A percentile compares a stretch with the other conserved stretches of the same genome.
These are phyloP conservation scores for Lasius fuliginosus DNA, from an alignment of 2,888 invertebrate genomes.

Conservation along the genomic window DNA sequence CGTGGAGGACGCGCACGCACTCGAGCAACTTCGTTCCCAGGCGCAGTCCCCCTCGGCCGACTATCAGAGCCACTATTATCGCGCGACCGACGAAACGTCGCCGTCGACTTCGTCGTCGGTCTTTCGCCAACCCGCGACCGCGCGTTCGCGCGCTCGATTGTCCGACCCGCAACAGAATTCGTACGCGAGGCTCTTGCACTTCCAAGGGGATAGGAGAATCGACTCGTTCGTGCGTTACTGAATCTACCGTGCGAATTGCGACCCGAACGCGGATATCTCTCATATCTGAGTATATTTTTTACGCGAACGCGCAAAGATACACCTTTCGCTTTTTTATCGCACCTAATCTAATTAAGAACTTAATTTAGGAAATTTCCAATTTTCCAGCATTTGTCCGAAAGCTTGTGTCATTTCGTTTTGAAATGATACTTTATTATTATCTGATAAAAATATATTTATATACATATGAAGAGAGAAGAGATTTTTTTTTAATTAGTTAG, in stretches of 20 bases:
- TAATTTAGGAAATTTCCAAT: not conserved
- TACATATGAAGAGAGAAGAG: not conserved
- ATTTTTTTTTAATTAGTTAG: not conserved
- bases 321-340: constrained; percentile 2
- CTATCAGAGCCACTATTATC: constrained; percentile 50
- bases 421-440: not conserved
- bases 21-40: constrained; percentile 70
- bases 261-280: constrained; percentile 37
- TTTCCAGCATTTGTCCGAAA: not conserved
- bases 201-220: constrained; percentile 77
- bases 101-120: constrained; percentile 51
- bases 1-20: constrained; percentile 77
- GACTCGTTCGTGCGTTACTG: constrained; percentile 80
- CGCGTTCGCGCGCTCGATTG: constrained; percentile 40
- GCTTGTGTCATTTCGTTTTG: not conserved
- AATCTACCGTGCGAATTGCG: constrained; percentile 20
- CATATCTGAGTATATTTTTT: not conserved
- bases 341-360: not conserved
- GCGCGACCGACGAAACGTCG: constrained; percentile 22
- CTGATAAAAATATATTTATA: not conserved
- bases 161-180: constrained; percentile 77
- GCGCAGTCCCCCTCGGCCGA: constrained; percentile 60
- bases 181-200: constrained; percentile 78
- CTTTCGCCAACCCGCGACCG: constrained; percentile 59
- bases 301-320: constrained; percentile 13